Percentiles rank a stretch among this genome's conserved stretches.
Conservation (phyloP, 1,140 invertebrate genomes). For the Euborellia annulipes region DNA sequence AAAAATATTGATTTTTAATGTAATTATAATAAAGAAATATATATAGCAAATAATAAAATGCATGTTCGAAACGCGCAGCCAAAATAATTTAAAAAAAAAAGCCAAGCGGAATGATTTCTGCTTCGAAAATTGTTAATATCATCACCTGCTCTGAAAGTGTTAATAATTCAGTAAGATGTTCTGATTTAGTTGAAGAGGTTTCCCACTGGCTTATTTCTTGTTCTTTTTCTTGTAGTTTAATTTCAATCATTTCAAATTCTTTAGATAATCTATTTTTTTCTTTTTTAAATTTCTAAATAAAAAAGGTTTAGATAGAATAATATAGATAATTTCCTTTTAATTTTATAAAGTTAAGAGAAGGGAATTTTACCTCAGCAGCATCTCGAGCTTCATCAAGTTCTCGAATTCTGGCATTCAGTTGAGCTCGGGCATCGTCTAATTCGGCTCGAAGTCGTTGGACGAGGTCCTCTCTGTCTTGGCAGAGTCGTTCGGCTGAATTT, state of each 20-base stretch:
- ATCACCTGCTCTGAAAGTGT: no score
- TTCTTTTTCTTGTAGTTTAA: background rate
- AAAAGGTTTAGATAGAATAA: no score
- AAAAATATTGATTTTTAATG: no score
- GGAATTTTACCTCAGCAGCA: slow-evolving; percentile 10
- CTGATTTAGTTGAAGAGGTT: background rate
- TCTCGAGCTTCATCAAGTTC: slow-evolving; percentile 32
- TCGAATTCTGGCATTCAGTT: slow-evolving; percentile 30
- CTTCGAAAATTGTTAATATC: no score
- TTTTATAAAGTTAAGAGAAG: no score
- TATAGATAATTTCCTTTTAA: no score
- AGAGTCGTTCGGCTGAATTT: no score
- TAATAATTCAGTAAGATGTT: background rate
- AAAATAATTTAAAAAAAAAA: no score
- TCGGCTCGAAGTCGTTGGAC: slow-evolving; percentile 33
- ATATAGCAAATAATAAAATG: no score
- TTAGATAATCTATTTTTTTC: background rate
- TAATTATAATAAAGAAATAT: no score
- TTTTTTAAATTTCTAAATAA: background rate
- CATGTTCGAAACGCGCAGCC: no score
- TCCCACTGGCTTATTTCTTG: background rate
- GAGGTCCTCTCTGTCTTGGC: slow-evolving; percentile 33
- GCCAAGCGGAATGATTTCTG: no score
- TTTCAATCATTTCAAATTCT: slow-evolving; percentile 1
- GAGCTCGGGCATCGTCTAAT: slow-evolving; percentile 32